These are phyloP conservation scores for Macrobrachium nipponense DNA, from an alignment of 1,140 invertebrate genomes.

Conservation along the genomic window DNA sequence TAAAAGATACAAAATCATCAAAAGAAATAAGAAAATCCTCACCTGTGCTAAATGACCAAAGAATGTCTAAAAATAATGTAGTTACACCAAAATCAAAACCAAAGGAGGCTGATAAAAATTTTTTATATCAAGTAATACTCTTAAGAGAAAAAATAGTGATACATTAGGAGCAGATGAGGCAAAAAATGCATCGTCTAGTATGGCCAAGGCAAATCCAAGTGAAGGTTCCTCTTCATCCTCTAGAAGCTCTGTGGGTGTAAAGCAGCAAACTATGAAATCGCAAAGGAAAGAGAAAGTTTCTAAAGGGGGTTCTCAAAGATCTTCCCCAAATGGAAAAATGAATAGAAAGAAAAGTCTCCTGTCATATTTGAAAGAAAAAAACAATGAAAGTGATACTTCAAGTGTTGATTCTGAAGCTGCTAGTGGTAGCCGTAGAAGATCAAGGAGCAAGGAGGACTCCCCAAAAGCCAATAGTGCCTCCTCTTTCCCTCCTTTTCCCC, in stretches of 20 bases:
- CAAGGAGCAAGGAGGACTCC: constrained; percentile 45
- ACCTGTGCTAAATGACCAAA: constrained; percentile 49
- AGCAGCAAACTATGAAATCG: constrained; percentile 31
- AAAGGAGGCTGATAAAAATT: constrained; percentile 44
- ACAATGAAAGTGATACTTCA: constrained; percentile 61
- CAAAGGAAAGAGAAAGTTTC: constrained; percentile 16
- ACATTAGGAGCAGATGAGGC: constrained; percentile 15
- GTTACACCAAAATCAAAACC: constrained; percentile 56
- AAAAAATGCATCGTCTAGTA: constrained; percentile 7
- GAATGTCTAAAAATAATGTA: constrained; percentile 57
- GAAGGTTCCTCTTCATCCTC: constrained; percentile 15
- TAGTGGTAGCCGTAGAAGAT: constrained; percentile 40
- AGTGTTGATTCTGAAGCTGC: constrained; percentile 63
- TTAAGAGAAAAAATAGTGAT: constrained; percentile 42
- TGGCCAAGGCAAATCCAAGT: constrained; percentile 25
- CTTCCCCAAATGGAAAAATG: constrained; percentile 46
- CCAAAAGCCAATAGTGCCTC: constrained; percentile 39
- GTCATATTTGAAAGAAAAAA: constrained; percentile 61
- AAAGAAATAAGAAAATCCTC: constrained; percentile 38
- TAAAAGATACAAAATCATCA: constrained; percentile 32
- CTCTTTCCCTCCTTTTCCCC: constrained; percentile 36
- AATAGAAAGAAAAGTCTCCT: constrained; percentile 62
- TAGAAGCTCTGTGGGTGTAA: constrained; percentile 10
- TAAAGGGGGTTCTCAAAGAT: constrained; percentile 33
- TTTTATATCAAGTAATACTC: constrained; percentile 34